Evolutionary conservation across 2,888 invertebrate species (phyloP), one percentile per base, ranked within the genome.

Genomic region (Eilema sororculum): DNA sequence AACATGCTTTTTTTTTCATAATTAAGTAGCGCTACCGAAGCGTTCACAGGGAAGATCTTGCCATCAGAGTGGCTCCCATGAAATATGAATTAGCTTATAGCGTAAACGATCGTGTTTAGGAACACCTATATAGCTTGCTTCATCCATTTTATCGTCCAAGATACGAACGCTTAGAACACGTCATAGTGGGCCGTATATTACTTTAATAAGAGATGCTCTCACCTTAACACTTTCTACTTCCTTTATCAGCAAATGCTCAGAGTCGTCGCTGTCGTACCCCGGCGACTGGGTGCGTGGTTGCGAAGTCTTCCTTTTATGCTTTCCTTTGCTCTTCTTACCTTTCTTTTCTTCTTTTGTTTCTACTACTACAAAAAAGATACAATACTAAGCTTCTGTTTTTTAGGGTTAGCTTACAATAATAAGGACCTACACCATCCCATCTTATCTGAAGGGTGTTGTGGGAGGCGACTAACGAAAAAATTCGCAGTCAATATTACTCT

Each of bases 191-290:
- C 22, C 0, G 12, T 22, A 24, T 46, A 12, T 22, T 10, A 24
- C 16, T 28, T 41, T 20, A 20, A 46, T 22, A 59, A 25, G 22
- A 59, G 16, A 60, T 30, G 25, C 9, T 20, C 61, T 57, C 25
- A 94, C 94, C 93, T 94, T 94, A 72, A 95, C 88, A 81, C 91
- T 93, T 74, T 94, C 95, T 20, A 93, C 91, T 74, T 91, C 92
- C 74, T 94, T 94, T 68, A 95, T 84, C 57, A 95, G 86, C 67
- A 91, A 81, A 37, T 92, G 90, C 72, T 94, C 94, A 0, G 94
- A 95, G 77, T 94, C 94, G 37, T 95, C 94, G 69, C 94, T 94
- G 73, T 94, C 93, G 3, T 84, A 71, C 0, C 78, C 73, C 0
- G 93, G 91, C 0, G 93, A 91, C 4, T 82, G 56, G 0, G 83